These are phyloP conservation scores for Ptychoptera contaminata DNA, from an alignment of 2,888 invertebrate genomes.

Conservation along the genomic window DNA sequence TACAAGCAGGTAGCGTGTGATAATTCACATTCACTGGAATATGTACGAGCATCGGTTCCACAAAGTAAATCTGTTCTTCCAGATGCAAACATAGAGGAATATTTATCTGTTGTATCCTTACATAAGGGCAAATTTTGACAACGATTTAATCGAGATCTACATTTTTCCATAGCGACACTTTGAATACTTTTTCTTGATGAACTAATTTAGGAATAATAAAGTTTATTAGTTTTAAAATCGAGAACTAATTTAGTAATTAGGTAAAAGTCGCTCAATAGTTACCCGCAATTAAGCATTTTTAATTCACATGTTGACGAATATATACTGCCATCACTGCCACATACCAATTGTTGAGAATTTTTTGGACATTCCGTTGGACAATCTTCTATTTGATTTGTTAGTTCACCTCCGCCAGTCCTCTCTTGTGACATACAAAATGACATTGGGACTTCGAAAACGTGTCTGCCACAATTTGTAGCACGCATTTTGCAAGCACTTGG, in stretches of 20 bases:
- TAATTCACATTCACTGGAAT: constrained; percentile 66
- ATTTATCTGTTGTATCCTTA: constrained; percentile 28
- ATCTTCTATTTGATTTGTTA: constrained; percentile 31
- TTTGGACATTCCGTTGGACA: constrained; percentile 60
- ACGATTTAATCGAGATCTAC: constrained; percentile 53
- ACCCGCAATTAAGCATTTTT: constrained; percentile 81
- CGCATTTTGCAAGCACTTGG: constrained; percentile 84
- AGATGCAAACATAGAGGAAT: constrained; percentile 35
- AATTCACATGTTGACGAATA: constrained; percentile 82
- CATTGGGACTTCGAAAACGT: constrained; percentile 84
- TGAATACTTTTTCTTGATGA: constrained; percentile 28
- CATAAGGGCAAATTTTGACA: constrained; percentile 61
- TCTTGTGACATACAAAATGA: constrained; percentile 73
- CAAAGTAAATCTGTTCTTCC: constrained; percentile 63
- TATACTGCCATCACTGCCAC: constrained; percentile 78
- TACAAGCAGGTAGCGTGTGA: constrained; percentile 73
- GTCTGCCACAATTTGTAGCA: constrained; percentile 83
- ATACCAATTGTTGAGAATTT: constrained; percentile 38
- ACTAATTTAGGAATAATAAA: constrained; percentile 11
- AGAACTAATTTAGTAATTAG: no score
- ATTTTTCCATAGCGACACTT: constrained; percentile 52
- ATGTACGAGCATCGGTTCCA: constrained; percentile 75
- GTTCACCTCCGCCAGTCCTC: constrained; percentile 42
- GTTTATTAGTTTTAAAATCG: no score
- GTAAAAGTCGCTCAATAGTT: constrained; percentile 21